A percentile compares a stretch with the other conserved stretches of the same genome.
phyloP scores from a whole-genome alignment of 2,113 vertebrate species.

The Macrotis lagotis region DNA sequence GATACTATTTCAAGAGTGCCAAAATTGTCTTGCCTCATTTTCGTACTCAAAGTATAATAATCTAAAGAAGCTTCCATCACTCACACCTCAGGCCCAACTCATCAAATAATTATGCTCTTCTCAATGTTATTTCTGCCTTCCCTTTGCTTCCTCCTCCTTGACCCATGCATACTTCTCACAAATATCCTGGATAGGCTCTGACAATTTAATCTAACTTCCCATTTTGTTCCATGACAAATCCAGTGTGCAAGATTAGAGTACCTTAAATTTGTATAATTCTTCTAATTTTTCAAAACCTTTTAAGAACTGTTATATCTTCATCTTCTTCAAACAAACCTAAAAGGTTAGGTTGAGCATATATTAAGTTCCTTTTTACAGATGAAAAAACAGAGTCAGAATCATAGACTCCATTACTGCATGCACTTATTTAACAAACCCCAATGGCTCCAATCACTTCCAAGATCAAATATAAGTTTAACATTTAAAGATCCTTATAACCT shows the following conservation, averaged over 20 bases:
- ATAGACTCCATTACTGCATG: neutral
- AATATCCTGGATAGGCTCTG: neutral
- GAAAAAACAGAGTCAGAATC: neutral
- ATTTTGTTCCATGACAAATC: neutral
- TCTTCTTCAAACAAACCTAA: neutral
- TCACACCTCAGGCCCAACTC: neutral
- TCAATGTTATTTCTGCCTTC: neutral
- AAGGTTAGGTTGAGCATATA: neutral
- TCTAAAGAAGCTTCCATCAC: neutral
- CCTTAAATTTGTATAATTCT: neutral
- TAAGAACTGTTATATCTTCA: neutral
- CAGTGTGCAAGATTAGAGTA: neutral
- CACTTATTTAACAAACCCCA: neutral
- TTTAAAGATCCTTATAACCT: neutral
- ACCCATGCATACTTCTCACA: neutral
- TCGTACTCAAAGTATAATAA: neutral
- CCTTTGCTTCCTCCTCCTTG: neutral
- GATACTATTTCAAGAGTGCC: slow-evolving; percentile 28
- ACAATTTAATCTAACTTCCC: neutral
- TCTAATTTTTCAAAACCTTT: neutral
- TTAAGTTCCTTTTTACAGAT: neutral
- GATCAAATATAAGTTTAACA: neutral
- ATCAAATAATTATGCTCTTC: neutral
- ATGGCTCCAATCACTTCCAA: neutral
- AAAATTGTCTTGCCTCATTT: neutral